Evolutionary conservation across 92 coral and sea anemone genomes (phyloP), one percentile per base, ranked within the genome.

Genomic region (Paramuricea clavata): DNA sequence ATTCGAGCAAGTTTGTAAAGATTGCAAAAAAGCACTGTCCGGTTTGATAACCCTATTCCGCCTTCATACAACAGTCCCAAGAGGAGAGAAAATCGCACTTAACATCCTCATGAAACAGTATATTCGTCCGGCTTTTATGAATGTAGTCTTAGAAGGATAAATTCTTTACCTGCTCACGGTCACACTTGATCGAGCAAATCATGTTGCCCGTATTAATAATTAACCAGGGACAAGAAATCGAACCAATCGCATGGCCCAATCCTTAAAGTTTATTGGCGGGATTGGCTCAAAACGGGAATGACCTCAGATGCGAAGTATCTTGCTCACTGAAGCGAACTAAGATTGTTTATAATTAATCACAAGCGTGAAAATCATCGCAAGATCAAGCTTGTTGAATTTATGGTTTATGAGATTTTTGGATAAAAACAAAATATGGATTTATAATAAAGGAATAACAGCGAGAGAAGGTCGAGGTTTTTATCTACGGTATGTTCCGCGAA

Each of bases 401-500:
- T 61, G 42, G 17, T 52, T 57, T 34, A 19, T 21, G 50, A 17
- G 19, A 21, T 42, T n/a, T 41, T 36, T 11, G 34, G 57, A 35
- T 5, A 13, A 27, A 60, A 34, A 78, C 6, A 22, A 7, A 21
- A 21, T 1, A 19, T 13, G 31, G 25, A 31, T 3, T 0, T 44
- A 19, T 16, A 43, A 74, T 43, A 16, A 12, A 43, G 54, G 36
- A 44, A 0, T 28, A n/a, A 17, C 6, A 41, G 11, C 25, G 0
- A 22, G 13, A 57, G 25, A 13, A 50, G 22, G 67, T n/a, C 25
- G 34, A 21, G 7, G 64, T 28, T 16, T 76, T 31, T 15, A 34
- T 34, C 30, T 23, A 72, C 39, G 62, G 34, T 49, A 76, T 76
- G 82, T 49, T 76, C 26, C 82, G 82, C 19, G 82, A 79, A 17